A percentile compares a stretch with the other conserved stretches of the same genome.
Evolutionary conservation across 2,797 vertebrate species (phyloP).

Genomic region (Pangasius djambal): DNA sequence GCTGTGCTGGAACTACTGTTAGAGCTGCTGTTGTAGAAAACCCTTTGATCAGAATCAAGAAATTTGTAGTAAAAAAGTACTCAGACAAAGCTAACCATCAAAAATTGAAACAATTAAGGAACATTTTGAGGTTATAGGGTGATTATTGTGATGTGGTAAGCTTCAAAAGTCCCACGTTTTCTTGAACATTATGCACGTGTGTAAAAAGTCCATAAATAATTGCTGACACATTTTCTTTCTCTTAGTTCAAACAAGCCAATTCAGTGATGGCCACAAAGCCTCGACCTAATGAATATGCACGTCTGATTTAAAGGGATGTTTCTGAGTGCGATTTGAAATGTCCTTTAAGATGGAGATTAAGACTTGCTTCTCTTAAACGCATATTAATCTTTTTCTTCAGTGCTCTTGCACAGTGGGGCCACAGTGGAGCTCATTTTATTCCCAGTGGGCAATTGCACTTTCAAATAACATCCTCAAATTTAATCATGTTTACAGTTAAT

Average conservation of each 20-base stretch:
- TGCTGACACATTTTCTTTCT: not conserved
- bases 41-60: not conserved
- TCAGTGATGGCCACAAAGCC: not conserved
- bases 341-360: constrained; percentile 96
- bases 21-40: not conserved
- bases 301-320: constrained; percentile 89
- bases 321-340: constrained; percentile 91
- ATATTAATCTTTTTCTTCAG: constrained; percentile 97
- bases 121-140: not conserved
- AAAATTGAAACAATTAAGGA: not conserved
- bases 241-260: not conserved
- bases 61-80: not conserved
- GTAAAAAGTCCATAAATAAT: not conserved
- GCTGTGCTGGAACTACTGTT: not conserved
- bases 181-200: not conserved
- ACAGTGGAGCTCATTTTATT: constrained; percentile 97
- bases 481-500: constrained; percentile 99
- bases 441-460: constrained; percentile 99
- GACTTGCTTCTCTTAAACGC: constrained; percentile 93
- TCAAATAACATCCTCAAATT: constrained; percentile 99
- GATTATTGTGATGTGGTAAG: not conserved
- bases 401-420: constrained; percentile 89
- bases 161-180: not conserved
- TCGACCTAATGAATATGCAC: constrained; percentile 78
- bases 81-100: not conserved